These are phyloP conservation scores for Eretmocerus hayati DNA, from an alignment of 2,888 invertebrate species.

Conservation along the genomic window DNA sequence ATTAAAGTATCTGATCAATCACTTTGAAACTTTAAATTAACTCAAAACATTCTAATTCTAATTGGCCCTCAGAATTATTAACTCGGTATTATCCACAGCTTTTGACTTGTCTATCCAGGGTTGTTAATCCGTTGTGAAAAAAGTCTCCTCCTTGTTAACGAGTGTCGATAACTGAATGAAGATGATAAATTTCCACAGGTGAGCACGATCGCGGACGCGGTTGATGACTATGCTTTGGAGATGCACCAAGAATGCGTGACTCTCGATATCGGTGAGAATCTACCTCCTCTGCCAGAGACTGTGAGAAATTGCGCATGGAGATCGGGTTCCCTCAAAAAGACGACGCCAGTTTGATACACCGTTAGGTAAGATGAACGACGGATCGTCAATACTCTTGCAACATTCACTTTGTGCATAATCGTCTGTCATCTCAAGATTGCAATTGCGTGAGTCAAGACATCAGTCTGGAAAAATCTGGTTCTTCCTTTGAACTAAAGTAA, in stretches of 20 bases:
- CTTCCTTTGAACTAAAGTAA: no score
- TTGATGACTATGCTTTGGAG: conserved; percentile 50
- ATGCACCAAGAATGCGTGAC: conserved; percentile 62
- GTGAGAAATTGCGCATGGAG: conserved; percentile 48
- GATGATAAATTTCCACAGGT: conserved; percentile 34
- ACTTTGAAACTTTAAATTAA: no score
- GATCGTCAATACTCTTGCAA: not conserved
- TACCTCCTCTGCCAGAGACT: conserved; percentile 44
- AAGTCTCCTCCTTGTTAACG: no score
- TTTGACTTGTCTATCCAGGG: no score
- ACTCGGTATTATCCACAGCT: no score
- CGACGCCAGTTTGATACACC: conserved; percentile 48
- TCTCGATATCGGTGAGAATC: conserved; percentile 58
- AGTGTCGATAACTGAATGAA: not conserved
- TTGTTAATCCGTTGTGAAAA: no score
- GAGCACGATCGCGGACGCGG: conserved; percentile 56
- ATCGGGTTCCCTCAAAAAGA: conserved; percentile 44
- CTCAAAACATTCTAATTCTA: no score
- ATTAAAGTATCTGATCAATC: no score
- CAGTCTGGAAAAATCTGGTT: no score
- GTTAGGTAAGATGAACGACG: conserved; percentile 37
- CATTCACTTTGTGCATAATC: not conserved
- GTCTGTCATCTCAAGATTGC: no score
- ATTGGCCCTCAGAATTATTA: no score
- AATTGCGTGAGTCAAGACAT: no score